Evolutionary conservation across 1,140 invertebrate genomes (phyloP).

Genomic region (Drosophila navojoa): DNA sequence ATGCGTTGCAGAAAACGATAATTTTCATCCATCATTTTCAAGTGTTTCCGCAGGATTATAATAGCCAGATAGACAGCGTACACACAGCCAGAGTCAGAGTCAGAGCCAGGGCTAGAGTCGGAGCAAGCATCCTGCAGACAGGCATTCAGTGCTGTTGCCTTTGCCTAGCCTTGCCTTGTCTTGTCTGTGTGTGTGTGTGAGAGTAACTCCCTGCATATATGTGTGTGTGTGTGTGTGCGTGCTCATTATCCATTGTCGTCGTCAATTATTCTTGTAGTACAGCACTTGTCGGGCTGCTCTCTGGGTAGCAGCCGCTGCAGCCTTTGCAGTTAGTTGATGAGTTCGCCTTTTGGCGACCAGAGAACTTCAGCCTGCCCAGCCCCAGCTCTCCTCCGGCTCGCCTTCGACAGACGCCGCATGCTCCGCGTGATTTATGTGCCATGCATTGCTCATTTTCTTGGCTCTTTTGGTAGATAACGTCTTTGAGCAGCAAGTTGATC

Average conservation of each 20-base stretch:
- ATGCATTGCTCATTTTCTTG: constrained; percentile 56
- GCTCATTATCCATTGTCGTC: constrained; percentile 75
- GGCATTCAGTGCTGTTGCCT: neutral
- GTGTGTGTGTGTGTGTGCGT: constrained; percentile 28
- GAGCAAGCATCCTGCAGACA: constrained; percentile 1
- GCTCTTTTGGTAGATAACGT: constrained; percentile 59
- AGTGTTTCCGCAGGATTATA: constrained; percentile 78
- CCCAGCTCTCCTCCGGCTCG: neutral
- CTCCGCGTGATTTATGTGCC: constrained; percentile 44
- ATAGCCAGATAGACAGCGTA: constrained; percentile 28
- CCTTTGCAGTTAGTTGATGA: constrained; percentile 78
- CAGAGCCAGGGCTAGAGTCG: neutral
- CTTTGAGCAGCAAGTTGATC: constrained; percentile 63
- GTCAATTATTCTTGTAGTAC: constrained; percentile 76
- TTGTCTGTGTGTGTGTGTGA: constrained; percentile 30
- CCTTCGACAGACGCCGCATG: constrained; percentile 3
- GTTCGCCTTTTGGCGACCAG: constrained; percentile 36
- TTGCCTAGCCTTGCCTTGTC: neutral
- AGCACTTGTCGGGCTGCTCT: constrained; percentile 43
- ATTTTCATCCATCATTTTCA: constrained; percentile 82
- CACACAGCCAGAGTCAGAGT: neutral
- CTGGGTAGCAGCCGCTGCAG: constrained; percentile 23
- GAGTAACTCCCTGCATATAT: neutral
- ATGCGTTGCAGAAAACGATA: constrained; percentile 80
- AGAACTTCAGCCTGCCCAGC: neutral